Evolutionary conservation across 2,113 vertebrate genomes (phyloP).

Genomic region (Empidonax alnorum): DNA sequence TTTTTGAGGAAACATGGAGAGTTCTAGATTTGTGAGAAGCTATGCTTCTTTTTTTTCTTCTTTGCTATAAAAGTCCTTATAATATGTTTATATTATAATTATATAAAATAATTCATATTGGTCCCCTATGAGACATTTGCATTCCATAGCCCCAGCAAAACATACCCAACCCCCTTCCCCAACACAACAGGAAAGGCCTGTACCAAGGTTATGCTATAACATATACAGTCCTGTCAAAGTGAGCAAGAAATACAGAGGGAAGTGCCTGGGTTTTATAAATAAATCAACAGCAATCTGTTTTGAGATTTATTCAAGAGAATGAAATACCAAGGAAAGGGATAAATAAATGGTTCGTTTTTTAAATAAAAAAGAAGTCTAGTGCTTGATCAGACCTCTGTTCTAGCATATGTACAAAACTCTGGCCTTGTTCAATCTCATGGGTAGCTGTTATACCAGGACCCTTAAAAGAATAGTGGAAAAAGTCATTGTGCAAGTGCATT

Average conservation of each 20-base stretch:
- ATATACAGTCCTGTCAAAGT: fast-evolving
- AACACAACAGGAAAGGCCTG: fast-evolving
- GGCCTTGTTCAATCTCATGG: neutral
- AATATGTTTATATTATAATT: neutral
- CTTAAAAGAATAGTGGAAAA: neutral
- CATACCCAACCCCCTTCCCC: neutral
- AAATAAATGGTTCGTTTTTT: neutral
- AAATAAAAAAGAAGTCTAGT: neutral
- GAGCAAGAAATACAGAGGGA: neutral
- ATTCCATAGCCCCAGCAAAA: neutral
- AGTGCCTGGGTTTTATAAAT: neutral
- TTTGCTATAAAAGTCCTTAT: neutral
- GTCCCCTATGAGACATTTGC: neutral
- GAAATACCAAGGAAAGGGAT: fast-evolving
- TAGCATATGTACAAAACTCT: neutral
- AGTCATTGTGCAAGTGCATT: neutral
- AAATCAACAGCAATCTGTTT: fast-evolving
- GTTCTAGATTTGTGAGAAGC: neutral
- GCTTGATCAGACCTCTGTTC: neutral
- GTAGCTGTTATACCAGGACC: fast-evolving
- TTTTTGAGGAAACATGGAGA: neutral
- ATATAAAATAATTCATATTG: neutral
- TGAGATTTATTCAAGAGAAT: neutral
- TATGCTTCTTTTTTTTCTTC: neutral
- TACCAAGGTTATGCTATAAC: fast-evolving